These are phyloP conservation scores for Homarus americanus DNA, from an alignment of 1,140 invertebrate species.

Conservation along the genomic window DNA sequence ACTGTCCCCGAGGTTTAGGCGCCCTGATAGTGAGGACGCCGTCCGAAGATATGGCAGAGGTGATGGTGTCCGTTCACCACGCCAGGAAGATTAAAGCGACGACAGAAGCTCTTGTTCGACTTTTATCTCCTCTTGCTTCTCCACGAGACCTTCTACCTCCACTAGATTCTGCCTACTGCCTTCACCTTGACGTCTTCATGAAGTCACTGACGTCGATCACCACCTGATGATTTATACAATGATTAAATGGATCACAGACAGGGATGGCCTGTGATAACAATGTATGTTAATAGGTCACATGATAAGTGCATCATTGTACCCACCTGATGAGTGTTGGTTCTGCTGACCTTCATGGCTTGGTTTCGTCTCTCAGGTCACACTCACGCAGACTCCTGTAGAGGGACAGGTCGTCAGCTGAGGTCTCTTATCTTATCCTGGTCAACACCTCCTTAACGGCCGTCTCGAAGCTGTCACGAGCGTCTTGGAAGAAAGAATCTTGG, in stretches of 20 bases:
- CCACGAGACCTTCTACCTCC: conserved; percentile 20
- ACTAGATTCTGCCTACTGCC: conserved; percentile 19
- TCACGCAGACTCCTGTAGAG: conserved; percentile 47
- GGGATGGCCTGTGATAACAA: no score
- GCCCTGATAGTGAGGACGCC: conserved; percentile 63
- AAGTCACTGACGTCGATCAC: conserved; percentile 54
- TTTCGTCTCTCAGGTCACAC: conserved; percentile 51
- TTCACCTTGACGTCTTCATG: conserved; percentile 32
- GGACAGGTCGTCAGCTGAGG: neutral
- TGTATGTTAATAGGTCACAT: no score
- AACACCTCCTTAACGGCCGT: conserved; percentile 24
- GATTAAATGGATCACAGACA: no score
- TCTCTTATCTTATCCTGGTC: neutral
- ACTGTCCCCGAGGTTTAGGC: neutral
- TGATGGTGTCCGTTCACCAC: conserved; percentile 25
- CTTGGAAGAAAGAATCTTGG: conserved; percentile 40
- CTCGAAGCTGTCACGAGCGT: conserved; percentile 46
- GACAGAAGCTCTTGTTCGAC: neutral
- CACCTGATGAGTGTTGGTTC: conserved; percentile 55
- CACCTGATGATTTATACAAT: conserved; percentile 47
- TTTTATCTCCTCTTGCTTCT: conserved; percentile 16
- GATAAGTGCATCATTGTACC: no score
- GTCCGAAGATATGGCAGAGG: conserved; percentile 58
- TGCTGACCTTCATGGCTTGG: conserved; percentile 53
- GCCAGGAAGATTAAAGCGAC: conserved; percentile 6